Conservation (phyloP, 2,113 vertebrate species). For the Panthera uncia region DNA sequence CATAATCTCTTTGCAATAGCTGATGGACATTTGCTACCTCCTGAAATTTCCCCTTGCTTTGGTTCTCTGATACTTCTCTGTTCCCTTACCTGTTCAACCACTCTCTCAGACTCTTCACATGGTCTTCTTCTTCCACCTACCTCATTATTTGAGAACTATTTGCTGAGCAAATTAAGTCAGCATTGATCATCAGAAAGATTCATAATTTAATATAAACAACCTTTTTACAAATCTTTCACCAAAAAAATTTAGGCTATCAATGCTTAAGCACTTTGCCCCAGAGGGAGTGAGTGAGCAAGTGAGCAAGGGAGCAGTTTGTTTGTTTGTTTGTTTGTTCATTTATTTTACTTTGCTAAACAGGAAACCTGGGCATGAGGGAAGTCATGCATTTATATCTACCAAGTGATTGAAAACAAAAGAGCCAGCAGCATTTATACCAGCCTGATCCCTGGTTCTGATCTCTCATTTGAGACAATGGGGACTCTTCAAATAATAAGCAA, state of each 20-base stretch:
- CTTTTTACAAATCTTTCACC: neutral
- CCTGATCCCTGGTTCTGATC: neutral
- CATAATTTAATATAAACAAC: neutral
- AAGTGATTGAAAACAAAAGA: conserved; percentile 11
- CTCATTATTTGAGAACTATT: neutral
- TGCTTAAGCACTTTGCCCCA: too few relatives aligned
- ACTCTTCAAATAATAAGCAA: conserved; percentile 50
- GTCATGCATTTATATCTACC: neutral
- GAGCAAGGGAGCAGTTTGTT: too few relatives aligned
- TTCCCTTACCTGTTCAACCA: neutral
- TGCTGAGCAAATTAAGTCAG: neutral
- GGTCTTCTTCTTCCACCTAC: neutral
- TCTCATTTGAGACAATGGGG: neutral
- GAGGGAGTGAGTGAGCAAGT: too few relatives aligned
- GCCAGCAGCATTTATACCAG: neutral
- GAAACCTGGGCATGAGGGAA: neutral
- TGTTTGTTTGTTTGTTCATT: neutral
- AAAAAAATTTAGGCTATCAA: neutral
- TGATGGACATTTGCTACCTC: neutral
- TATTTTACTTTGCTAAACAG: conserved; percentile 4
- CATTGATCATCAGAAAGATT: neutral
- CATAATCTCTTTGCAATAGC: neutral
- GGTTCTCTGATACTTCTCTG: neutral
- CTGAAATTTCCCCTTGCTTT: neutral
- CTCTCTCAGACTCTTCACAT: neutral